phyloP scores from a whole-genome alignment of 2,888 invertebrate genomes.

The Eupsilia transversa region DNA sequence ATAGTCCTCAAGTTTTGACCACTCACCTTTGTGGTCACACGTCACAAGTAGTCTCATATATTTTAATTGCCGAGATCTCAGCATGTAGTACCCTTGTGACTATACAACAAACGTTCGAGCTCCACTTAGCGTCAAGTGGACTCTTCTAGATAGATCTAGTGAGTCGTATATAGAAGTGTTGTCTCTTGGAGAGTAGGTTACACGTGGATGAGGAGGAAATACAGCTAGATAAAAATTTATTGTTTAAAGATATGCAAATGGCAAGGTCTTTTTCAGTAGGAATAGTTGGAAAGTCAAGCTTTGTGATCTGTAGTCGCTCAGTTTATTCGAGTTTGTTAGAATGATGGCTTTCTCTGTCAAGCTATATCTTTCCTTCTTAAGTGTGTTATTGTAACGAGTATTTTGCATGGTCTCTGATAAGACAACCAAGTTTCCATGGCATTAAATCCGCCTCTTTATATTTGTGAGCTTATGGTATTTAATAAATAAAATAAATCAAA shows the following conservation, averaged over 20 bases:
- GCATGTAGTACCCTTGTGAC: background rate
- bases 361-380: background rate
- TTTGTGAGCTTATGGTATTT: background rate
- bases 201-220: background rate
- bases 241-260: background rate
- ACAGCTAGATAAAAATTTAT: background rate
- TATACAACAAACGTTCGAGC: background rate
- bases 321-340: background rate
- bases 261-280: background rate
- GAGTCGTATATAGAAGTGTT: background rate
- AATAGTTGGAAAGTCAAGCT: background rate
- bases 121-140: background rate
- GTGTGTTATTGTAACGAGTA: background rate
- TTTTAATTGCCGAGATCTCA: conserved; percentile 20
- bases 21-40: conserved; percentile 4
- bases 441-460: background rate
- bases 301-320: background rate
- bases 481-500: background rate
- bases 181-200: background rate
- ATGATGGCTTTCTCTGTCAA: background rate
- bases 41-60: background rate
- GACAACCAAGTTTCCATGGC: background rate
- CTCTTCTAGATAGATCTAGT: background rate
- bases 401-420: background rate
- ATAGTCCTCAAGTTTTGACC: conserved; percentile 7